Evolutionary conservation across 2,113 vertebrate species (phyloP), one percentile per base, ranked within the genome.

Genomic region (Cervus canadensis): DNA sequence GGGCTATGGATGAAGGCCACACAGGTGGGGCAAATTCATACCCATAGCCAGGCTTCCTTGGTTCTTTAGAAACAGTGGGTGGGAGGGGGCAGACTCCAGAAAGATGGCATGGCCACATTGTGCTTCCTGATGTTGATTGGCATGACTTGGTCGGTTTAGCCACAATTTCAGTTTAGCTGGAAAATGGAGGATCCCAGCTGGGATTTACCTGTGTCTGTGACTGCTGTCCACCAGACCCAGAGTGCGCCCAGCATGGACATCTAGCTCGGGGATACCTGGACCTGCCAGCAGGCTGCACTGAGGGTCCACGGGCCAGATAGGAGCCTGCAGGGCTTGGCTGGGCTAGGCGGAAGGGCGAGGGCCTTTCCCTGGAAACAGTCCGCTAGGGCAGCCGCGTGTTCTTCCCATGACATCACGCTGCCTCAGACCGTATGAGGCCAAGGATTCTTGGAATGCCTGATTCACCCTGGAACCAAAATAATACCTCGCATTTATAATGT

Each of bases 381-480:
- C 15, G 5, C 89, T 28, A 6, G 82, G 85, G 94, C 88, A 60
- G 76, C 95, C 67, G 6, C 94, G 0, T 74, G 83, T 95, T 95
- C 95, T 87, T 97, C 96, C 97, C 95, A 95, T 97, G 96, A 97
- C 95, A 85, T 95, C 96, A 98, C 60, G 0, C 94, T 52, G 93
- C 97, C 95, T 97, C n/a, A 30, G 96, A 95, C 88, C 52, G 33
- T 30, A 16, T 54, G 91, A 95, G 97, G 96, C 97, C 79, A 60
- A 79, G 92, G 96, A 96, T 98, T 97, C 97, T 97, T 98, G 97
- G 97, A 97, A 97, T 98, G 98, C 97, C 93, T 93, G 85, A 87
- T 97, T 97, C 96, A 93, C 89, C 62, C 97, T 97, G 96, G 97
- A 95, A 95, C 95, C 96, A 89, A 98, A 98, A 97, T 97, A 94